Conservation (phyloP, 2,113 vertebrate species). For the Calyptommatus sinebrachiatus region DNA sequence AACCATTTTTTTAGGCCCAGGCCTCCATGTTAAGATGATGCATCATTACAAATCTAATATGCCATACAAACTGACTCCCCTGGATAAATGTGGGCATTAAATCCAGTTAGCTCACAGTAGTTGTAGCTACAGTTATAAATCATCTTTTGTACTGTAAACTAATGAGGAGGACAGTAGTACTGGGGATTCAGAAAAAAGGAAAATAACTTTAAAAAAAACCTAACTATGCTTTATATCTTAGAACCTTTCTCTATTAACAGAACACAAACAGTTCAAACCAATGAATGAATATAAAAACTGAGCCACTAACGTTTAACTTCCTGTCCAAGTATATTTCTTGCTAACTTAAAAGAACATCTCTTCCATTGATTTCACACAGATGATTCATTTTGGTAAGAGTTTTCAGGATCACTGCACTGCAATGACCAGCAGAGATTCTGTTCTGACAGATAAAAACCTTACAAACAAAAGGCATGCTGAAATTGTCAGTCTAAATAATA, state of each 20-base stretch:
- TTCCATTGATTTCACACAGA: slow-evolving; percentile 2
- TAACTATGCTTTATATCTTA: not conserved
- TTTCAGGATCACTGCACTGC: slow-evolving; percentile 16
- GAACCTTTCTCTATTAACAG: not conserved
- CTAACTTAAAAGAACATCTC: slow-evolving; percentile 17
- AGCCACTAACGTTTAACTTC: not conserved
- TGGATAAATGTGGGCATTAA: slow-evolving; percentile 42
- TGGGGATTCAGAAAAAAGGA: not conserved
- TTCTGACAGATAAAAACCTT: not conserved
- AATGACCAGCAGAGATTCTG: slow-evolving; percentile 1
- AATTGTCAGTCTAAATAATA: not conserved
- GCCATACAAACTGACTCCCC: slow-evolving; percentile 46
- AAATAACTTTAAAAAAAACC: not conserved
- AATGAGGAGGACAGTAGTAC: not conserved
- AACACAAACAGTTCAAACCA: not conserved
- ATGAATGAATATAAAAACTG: not conserved
- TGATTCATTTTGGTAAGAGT: not conserved
- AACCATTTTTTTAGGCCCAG: slow-evolving; percentile 50
- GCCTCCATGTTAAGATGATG: slow-evolving; percentile 38
- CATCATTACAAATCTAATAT: slow-evolving; percentile 48
- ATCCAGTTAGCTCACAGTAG: slow-evolving; percentile 45
- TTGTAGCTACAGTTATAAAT: slow-evolving; percentile 16
- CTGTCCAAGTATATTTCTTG: not conserved
- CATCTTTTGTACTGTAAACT: slow-evolving; percentile 30
- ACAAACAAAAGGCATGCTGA: not conserved